Conservation (phyloP, 2,888 invertebrate species). For the Caenorhabditis sp. region DNA sequence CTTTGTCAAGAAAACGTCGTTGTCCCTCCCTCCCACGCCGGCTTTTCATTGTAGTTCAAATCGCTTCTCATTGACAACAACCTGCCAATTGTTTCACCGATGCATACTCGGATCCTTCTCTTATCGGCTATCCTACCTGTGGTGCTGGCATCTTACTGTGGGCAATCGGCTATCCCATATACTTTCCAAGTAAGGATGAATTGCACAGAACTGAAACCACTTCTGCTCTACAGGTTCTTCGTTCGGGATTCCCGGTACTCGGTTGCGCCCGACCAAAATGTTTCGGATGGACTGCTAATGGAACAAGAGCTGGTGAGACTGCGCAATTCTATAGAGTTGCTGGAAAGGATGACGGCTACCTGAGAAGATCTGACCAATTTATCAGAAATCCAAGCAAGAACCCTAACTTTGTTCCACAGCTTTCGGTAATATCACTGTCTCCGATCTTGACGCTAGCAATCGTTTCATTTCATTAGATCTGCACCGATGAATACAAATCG, state of each 20-base stretch:
- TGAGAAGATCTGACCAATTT: slow-evolving; percentile 67
- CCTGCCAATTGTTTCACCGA: slow-evolving; percentile 51
- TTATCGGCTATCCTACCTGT: slow-evolving; percentile 34
- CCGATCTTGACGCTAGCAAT: neutral
- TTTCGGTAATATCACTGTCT: slow-evolving; percentile 51
- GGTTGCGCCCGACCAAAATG: slow-evolving; percentile 75
- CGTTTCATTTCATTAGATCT: slow-evolving; percentile 59
- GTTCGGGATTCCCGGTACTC: slow-evolving; percentile 72
- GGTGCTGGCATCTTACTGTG: slow-evolving; percentile 73
- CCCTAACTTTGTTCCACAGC: slow-evolving; percentile 61
- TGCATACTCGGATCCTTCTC: slow-evolving; percentile 42
- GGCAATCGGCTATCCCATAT: slow-evolving; percentile 75
- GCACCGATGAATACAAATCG: slow-evolving; percentile 66
- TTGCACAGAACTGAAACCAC: too few relatives aligned
- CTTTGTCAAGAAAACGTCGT: slow-evolving; percentile 51
- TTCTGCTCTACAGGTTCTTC: slow-evolving; percentile 65
- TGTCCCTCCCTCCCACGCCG: slow-evolving; percentile 43
- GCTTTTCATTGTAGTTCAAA: slow-evolving; percentile 57
- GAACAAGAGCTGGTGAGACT: slow-evolving; percentile 71
- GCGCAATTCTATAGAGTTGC: slow-evolving; percentile 75
- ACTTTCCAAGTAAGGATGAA: slow-evolving; percentile 71
- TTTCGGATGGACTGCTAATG: slow-evolving; percentile 73
- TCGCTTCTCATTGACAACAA: slow-evolving; percentile 45
- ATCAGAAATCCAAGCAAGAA: slow-evolving; percentile 49
- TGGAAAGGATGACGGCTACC: slow-evolving; percentile 74